Evolutionary conservation across 2,888 invertebrate species (phyloP), one percentile per base, ranked within the genome.

Genomic region (Leptinotarsa tumamoca): DNA sequence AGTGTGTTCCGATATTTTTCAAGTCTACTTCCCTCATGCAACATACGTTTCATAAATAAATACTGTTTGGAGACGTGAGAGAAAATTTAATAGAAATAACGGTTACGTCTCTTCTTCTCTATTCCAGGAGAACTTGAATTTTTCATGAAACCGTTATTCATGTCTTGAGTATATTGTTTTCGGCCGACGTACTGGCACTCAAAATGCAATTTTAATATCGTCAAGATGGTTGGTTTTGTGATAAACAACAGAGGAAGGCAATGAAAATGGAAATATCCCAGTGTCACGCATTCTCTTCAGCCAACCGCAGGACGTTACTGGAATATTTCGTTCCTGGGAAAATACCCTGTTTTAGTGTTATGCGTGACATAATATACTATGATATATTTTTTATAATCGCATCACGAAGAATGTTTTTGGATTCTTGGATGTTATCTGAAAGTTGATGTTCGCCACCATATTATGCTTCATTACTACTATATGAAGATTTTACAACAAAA

Each of bases 201-300:
- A 67, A 75, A 77, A 77, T 75, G 71, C 77, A 75, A 75, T 77
- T 77, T 70, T 75, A 75, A 77, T 77, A 74, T 74, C 69, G 63
- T 68, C 74, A 52, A 77, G 75, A 77, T 75, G 71, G 72, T 67
- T 67, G 74, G 72, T 71, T 72, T 68, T 69, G 50, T 73, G 68
- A 71, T 76, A 76, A 72, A 61, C 52, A 68, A 63, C 5, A 33
- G 18, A 63, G 33, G 33, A 43, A 33, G 43, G 33, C 33, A 17
- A 27, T 50, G 56, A 70, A 61, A 58, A 67, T 66, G 73, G 18
- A 43, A 54, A 74, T 63, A 67, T 58, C 58, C 58, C 21, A 15
- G 13, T 10, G 54, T 18, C 58, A 58, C 21, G 58, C 58, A 58
- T 58, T 58, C 58, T 58, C 14, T 58, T 58, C 23, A 23, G 58